A percentile compares a stretch with the other conserved stretches of the same genome.
phyloP scores from a whole-genome alignment of 2,888 invertebrate genomes.

The Antheraea assamensis region DNA sequence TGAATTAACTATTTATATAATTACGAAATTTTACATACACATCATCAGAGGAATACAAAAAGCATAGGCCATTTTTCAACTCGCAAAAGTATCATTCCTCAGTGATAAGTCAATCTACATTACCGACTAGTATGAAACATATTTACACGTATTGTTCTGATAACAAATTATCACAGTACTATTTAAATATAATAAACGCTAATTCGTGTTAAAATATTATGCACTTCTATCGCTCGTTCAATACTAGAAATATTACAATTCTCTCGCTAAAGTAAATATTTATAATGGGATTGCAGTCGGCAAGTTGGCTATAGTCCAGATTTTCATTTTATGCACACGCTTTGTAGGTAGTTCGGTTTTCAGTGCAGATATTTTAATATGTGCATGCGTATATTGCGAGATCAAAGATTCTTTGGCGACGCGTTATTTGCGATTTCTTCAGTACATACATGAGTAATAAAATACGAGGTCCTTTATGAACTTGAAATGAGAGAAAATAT shows the following conservation, averaged over 20 bases:
- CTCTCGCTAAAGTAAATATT: conserved; percentile 8
- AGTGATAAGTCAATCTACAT: too few relatives aligned
- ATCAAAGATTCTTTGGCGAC: background rate
- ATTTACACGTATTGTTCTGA: background rate
- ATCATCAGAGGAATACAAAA: too few relatives aligned
- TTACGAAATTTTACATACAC: too few relatives aligned
- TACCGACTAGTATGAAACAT: too few relatives aligned
- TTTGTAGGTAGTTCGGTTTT: conserved; percentile 40
- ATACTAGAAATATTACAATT: background rate
- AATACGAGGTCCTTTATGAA: background rate
- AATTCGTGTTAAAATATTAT: background rate
- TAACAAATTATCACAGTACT: background rate
- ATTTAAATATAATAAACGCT: background rate
- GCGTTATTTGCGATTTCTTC: background rate
- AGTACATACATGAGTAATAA: background rate
- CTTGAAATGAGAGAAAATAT: background rate
- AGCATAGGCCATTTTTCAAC: too few relatives aligned
- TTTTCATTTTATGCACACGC: conserved; percentile 47
- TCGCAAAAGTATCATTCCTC: too few relatives aligned
- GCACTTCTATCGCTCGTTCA: background rate
- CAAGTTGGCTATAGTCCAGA: conserved; percentile 51
- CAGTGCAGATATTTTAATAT: conserved; percentile 50
- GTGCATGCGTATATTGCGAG: conserved; percentile 31
- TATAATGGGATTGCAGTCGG: conserved; percentile 9
- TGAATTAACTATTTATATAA: too few relatives aligned